Evolutionary conservation across 35 echinoderm and acorn worm genomes (phyloP).

Genomic region (Ptychodera flava): DNA sequence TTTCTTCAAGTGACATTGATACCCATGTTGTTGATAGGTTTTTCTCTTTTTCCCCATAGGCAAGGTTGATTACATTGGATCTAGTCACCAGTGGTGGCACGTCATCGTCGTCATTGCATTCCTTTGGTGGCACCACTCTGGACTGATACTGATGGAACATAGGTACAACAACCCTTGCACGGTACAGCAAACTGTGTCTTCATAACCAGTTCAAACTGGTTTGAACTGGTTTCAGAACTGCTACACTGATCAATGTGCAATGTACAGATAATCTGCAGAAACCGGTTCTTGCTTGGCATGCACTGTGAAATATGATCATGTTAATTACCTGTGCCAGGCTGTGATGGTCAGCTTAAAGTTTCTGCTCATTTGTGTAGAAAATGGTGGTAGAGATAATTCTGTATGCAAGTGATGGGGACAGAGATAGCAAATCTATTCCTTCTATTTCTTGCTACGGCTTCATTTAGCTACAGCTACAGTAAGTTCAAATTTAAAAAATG

Average conservation of each 20-base stretch:
- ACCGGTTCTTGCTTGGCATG: background rate
- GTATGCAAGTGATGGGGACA: background rate
- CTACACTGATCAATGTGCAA: background rate
- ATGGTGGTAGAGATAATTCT: background rate
- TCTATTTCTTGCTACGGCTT: no score
- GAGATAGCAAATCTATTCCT: no score
- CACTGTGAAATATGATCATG: no score
- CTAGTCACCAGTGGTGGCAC: conserved; percentile 97
- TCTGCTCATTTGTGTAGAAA: background rate
- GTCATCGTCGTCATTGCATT: conserved; percentile 73
- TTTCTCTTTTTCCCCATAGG: conserved; percentile 41
- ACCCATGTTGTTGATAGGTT: no score
- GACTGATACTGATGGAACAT: conserved; percentile 58
- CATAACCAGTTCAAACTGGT: background rate
- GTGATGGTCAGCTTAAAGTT: no score
- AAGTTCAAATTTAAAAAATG: no score
- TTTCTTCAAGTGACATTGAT: no score
- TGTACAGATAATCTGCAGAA: background rate
- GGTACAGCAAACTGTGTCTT: background rate
- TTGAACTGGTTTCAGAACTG: background rate
- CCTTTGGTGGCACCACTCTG: conserved; percentile 88
- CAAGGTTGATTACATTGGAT: conserved; percentile 73
- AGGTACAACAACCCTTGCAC: conserved; percentile 12
- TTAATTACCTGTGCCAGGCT: no score
- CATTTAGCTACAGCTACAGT: no score